Evolutionary conservation across 2,797 vertebrate species (phyloP).

Genomic region (Acomys russatus): DNA sequence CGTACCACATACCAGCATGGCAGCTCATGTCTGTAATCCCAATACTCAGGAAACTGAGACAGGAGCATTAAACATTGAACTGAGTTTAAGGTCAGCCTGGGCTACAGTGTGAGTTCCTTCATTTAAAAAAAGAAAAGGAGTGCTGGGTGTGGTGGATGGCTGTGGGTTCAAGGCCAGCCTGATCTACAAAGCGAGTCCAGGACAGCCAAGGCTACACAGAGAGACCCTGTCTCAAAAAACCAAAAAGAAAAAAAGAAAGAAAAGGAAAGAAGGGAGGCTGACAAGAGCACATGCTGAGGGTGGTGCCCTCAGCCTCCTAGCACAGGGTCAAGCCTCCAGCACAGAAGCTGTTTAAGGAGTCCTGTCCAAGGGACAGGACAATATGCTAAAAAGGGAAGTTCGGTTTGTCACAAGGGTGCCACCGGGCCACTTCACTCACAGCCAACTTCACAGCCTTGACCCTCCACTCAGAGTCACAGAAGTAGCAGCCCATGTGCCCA

Average conservation of each 20-base stretch:
- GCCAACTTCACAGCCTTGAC: not conserved
- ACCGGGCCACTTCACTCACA: not conserved
- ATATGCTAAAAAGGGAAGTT: not conserved
- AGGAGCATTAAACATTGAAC: not conserved
- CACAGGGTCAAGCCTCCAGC: too few species aligned
- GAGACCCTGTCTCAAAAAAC: too few species aligned
- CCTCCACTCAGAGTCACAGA: not conserved
- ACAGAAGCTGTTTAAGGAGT: not conserved
- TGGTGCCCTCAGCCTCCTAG: not conserved
- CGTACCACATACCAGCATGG: not conserved
- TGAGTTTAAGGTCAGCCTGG: not conserved
- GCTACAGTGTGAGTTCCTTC: not conserved
- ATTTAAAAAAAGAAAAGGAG: not conserved
- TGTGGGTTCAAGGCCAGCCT: too few species aligned
- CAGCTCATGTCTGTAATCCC: not conserved
- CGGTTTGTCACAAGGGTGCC: not conserved
- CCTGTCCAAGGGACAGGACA: fast-evolving
- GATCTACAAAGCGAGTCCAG: too few species aligned
- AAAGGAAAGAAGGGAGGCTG: not conserved
- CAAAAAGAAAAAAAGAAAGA: not conserved
- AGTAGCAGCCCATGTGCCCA: not conserved
- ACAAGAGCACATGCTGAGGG: not conserved
- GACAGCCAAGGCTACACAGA: too few species aligned
- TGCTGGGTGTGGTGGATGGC: not conserved
- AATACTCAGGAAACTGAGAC: not conserved